phyloP scores from a whole-genome alignment of 1,140 invertebrate genomes.

The Atta texana region DNA sequence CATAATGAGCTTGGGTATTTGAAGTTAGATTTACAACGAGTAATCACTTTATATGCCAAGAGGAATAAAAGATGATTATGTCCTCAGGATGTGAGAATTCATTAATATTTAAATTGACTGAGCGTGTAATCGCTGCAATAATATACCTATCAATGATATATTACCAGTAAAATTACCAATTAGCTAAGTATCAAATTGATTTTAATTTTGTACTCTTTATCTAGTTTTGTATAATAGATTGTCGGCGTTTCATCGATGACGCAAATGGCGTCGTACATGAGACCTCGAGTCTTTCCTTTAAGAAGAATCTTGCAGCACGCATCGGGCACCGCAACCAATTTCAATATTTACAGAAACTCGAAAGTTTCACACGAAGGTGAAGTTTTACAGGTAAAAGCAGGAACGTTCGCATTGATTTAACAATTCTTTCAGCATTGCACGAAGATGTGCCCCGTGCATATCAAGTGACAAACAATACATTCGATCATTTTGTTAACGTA shows the following conservation, averaged over 20 bases:
- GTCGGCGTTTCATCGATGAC: background rate
- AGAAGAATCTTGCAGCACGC: slow-evolving; percentile 69
- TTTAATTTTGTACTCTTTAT: background rate
- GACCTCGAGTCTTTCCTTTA: slow-evolving; percentile 46
- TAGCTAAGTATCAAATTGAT: background rate
- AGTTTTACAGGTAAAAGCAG: slow-evolving; percentile 75
- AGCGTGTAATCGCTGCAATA: background rate
- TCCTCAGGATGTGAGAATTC: background rate
- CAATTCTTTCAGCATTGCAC: slow-evolving; percentile 65
- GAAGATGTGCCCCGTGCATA: slow-evolving; percentile 44
- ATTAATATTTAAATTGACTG: background rate
- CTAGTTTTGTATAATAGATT: background rate
- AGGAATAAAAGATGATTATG: slow-evolving; percentile 25
- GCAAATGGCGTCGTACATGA: slow-evolving; percentile 47
- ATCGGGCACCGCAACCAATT: slow-evolving; percentile 73
- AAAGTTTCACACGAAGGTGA: slow-evolving; percentile 72
- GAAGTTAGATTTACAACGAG: slow-evolving; percentile 7
- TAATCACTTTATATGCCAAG: background rate
- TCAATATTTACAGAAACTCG: slow-evolving; percentile 79
- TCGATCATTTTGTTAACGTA: slow-evolving; percentile 27
- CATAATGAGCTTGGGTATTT: slow-evolving; percentile 15
- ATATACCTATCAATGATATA: background rate
- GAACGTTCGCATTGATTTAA: slow-evolving; percentile 73
- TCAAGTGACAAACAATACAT: slow-evolving; percentile 36
- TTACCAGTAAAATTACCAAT: background rate